These are phyloP conservation scores for Nibea albiflora DNA, from an alignment of 2,113 vertebrate species.

Conservation along the genomic window DNA sequence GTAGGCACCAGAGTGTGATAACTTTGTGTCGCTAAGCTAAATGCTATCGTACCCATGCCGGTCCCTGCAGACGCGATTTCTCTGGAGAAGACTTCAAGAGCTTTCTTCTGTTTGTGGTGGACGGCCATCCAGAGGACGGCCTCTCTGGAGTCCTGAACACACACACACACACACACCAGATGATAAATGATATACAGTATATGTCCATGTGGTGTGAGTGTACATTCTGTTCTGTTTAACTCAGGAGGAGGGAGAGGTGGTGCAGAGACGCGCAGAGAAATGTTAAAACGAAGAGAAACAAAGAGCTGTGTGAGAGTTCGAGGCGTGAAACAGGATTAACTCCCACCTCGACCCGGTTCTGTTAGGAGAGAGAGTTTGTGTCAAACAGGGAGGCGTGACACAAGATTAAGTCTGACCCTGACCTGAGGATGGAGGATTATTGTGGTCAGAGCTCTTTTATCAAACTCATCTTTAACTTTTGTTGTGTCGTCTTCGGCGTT, in stretches of 20 bases:
- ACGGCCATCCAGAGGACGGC: slow-evolving; percentile 89
- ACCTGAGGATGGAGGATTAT: background rate
- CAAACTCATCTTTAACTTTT: no score
- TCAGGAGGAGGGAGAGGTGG: no score
- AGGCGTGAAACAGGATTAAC: slow-evolving; percentile 10
- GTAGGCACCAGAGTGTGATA: no score
- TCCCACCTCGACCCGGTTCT: slow-evolving; percentile 17
- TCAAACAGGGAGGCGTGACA: slow-evolving; percentile 23
- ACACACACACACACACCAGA: background rate
- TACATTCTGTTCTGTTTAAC: no score
- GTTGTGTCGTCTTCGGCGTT: no score
- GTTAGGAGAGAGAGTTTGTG: background rate
- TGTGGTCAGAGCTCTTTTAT: no score
- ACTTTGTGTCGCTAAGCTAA: no score
- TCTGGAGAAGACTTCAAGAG: slow-evolving; percentile 88
- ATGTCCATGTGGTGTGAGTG: no score
- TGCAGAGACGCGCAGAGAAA: background rate
- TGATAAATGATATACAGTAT: background rate
- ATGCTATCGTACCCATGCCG: slow-evolving; percentile 85
- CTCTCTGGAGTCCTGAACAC: slow-evolving; percentile 82
- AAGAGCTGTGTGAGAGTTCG: background rate
- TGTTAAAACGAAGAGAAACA: background rate
- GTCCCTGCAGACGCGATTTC: slow-evolving; percentile 89
- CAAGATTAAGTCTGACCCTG: background rate
- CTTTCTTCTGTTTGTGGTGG: slow-evolving; percentile 88